A percentile compares a stretch with the other conserved stretches of the same genome.
These are phyloP conservation scores for Epizoanthus scotinus DNA, from an alignment of 92 coral and sea anemone genomes.

Conservation along the genomic window DNA sequence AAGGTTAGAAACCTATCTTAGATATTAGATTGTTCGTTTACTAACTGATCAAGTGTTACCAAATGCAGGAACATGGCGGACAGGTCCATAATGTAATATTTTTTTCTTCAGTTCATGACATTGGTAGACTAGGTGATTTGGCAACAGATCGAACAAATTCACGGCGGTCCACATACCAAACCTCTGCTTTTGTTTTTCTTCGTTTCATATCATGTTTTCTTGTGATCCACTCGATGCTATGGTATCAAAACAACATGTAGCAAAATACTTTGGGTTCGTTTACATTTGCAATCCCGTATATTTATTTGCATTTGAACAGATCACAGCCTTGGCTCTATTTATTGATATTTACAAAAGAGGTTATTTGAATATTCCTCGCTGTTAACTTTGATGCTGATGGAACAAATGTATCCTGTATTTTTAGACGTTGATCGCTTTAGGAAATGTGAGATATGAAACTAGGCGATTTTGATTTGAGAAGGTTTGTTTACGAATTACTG, in stretches of 20 bases:
- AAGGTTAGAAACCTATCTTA: conserved; percentile 55
- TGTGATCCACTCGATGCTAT: conserved; percentile 18
- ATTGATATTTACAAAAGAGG: neutral
- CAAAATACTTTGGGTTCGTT: conserved; percentile 15
- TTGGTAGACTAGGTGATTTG: neutral
- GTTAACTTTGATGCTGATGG: too few relatives aligned
- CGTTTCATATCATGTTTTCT: neutral
- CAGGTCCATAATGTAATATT: neutral
- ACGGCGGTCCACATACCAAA: neutral
- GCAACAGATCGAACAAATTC: neutral
- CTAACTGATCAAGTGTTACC: neutral
- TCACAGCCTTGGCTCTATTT: neutral
- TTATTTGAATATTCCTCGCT: too few relatives aligned
- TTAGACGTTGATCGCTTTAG: neutral
- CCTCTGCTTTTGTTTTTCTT: conserved; percentile 24
- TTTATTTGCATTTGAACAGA: neutral
- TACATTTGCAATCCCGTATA: conserved; percentile 1
- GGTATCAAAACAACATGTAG: conserved; percentile 37
- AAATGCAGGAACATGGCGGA: conserved; percentile 7
- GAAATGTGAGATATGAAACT: neutral
- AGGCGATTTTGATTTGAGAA: neutral
- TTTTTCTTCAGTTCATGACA: too few relatives aligned
- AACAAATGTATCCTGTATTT: neutral
- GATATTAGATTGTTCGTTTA: conserved; percentile 6
- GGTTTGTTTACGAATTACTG: conserved; percentile 9